Conservation (phyloP, 2,888 invertebrate genomes). For the Drosophila demipolita region DNA sequence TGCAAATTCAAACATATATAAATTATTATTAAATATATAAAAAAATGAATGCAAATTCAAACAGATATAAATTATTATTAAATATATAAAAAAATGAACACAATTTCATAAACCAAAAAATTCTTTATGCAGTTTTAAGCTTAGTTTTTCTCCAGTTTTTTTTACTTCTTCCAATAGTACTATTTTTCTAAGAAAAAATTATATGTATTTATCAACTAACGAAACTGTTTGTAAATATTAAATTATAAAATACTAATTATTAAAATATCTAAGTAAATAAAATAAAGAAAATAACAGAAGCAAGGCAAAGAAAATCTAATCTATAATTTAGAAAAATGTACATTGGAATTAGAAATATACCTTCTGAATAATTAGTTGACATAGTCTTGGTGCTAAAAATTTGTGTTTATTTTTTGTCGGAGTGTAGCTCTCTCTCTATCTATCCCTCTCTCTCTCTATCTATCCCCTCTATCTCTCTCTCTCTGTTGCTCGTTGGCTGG, state of each 20-base stretch:
- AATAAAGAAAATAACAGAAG: not conserved
- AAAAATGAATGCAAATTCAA: not conserved
- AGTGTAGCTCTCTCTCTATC: conserved; percentile 5
- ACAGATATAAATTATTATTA: not conserved
- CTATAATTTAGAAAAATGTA: not conserved
- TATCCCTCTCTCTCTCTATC: conserved; percentile 18
- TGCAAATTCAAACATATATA: not conserved
- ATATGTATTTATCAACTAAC: not conserved
- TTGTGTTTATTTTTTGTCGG: no score
- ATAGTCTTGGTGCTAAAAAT: no score
- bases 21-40: not conserved
- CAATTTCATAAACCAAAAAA: no score
- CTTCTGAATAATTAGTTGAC: not conserved
- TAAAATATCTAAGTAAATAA: no score
- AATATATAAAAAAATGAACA: no score
- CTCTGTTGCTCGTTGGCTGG: conserved; percentile 25
- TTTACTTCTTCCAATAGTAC: no score
- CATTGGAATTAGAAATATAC: not conserved
- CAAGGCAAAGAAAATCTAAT: not conserved
- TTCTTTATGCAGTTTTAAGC: not conserved
- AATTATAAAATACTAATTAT: not conserved
- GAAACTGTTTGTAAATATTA: not conserved
- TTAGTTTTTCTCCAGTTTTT: no score
- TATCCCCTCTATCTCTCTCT: conserved; percentile 21
- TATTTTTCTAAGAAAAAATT: not conserved